Evolutionary conservation across 2,113 vertebrate species (phyloP).

Genomic region (Puma concolor): DNA sequence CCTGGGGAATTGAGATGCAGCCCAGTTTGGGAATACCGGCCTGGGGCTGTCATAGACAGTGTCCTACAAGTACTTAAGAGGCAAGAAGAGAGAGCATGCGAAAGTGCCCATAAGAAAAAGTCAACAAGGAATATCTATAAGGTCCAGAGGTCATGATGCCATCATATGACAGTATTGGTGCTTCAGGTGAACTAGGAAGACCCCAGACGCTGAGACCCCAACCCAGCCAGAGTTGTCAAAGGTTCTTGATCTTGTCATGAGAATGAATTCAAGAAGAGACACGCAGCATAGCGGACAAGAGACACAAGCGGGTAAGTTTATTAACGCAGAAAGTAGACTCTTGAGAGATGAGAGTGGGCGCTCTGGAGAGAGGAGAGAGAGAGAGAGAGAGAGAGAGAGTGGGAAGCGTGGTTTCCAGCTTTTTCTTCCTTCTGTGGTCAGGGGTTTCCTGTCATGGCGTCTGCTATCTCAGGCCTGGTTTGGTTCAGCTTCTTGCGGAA

Average conservation of each 20-base stretch:
- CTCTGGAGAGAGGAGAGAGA: not conserved
- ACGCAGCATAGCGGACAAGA: not conserved
- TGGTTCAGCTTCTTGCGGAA: not conserved
- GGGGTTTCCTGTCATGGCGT: not conserved
- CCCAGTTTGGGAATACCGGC: not conserved
- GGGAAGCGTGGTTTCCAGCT: not conserved
- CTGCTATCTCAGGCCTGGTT: not conserved
- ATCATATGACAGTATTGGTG: fast-evolving
- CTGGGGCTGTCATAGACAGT: not conserved
- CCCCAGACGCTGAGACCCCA: not conserved
- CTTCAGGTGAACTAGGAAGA: not conserved
- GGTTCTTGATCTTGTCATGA: not conserved
- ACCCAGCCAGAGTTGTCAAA: not conserved
- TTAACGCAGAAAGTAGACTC: not conserved
- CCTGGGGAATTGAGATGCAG: not conserved
- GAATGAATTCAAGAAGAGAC: not conserved
- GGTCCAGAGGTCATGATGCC: too few species aligned
- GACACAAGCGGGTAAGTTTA: not conserved
- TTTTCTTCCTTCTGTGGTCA: not conserved
- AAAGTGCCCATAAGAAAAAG: not conserved
- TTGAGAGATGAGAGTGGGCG: not conserved
- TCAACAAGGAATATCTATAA: not conserved
- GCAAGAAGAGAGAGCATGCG: not conserved
- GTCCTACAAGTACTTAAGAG: not conserved
- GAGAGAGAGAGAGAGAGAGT: not conserved